phyloP scores from a whole-genome alignment of 2,113 vertebrate species.

The Diphyllodes magnificus region DNA sequence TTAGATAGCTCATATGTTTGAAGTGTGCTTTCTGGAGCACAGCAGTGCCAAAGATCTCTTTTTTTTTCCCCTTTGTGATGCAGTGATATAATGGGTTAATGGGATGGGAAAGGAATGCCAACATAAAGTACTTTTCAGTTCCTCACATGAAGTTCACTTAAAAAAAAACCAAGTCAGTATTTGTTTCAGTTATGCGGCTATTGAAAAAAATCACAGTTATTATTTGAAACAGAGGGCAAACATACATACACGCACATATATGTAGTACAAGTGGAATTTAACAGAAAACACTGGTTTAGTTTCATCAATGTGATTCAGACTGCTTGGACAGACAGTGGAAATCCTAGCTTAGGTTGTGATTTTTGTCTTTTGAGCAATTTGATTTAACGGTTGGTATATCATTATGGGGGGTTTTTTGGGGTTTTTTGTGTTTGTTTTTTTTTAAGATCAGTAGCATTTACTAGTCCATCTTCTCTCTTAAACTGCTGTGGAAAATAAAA shows the following conservation, averaged over 20 bases:
- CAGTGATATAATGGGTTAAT: not conserved
- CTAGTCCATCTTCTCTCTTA: not conserved
- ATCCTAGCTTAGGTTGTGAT: not conserved
- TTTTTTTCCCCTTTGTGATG: not conserved
- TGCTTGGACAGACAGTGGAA: not conserved
- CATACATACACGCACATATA: fast-evolving
- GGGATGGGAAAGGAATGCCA: not conserved
- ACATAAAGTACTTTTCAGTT: not conserved
- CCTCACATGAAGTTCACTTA: not conserved
- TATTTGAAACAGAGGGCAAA: not conserved
- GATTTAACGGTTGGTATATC: not conserved
- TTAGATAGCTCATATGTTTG: not conserved
- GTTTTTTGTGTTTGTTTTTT: not conserved
- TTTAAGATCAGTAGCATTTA: not conserved
- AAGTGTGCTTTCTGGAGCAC: not conserved
- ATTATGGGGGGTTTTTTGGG: not conserved
- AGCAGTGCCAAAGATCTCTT: not conserved
- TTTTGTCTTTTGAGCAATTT: not conserved
- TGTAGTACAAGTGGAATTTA: not conserved
- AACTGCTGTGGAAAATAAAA: conserved; percentile 3
- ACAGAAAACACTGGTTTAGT: not conserved
- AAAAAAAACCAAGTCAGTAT: not conserved
- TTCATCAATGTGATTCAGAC: not conserved
- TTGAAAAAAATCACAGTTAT: not conserved
- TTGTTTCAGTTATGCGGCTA: not conserved